Base-by-base conservation (phyloP, 1,140 invertebrate genomes). In the roundworm (Caenorhabditis elegans) region DNA sequence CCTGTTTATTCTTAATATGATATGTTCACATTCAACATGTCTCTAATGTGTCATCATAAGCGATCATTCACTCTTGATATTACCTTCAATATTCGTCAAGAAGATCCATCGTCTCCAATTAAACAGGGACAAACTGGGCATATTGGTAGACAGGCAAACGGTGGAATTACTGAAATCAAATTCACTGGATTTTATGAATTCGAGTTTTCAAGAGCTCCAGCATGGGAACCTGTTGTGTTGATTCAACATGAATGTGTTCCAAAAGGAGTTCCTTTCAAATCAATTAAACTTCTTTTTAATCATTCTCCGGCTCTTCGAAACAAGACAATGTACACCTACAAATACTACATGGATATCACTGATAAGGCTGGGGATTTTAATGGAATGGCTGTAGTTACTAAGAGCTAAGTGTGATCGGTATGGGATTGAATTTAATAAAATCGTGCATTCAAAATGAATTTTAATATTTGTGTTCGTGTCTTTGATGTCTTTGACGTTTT, bases 271-370 rank as follows among this genome's bases (percentile, higher is more conserved):
- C n/a, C 24, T 2, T 70, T 22, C 60, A 70, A 70, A 4, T 19
- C 3, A 6, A 13, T 70, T 24, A 1, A 10, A 10, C n/a, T 70
- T 4, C n/a, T 11, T 13, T 70, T 70, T 1, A 11, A 31, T 3
- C 34, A 24, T 2, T 36, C 19, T 19, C 34, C 60, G 34, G 60
- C 60, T 22, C 26, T 70, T 31, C 26, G 60, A 17, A 39, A 70
- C 34, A 70, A 70, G 60, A 70, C 60, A 3, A 22, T 24, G 11
- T 70, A 70, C n/a, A 43, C 28, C 11, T 70, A 70, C 34, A 36
- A 39, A n/a, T 70, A 70, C 60, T 70, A 22, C 34, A 19, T 70
- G 31, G 60, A 70, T 39, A 70, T 70, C 19, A 70, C 60, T 70
- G 34, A 70, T 43, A 70, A 70, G 13, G 39, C 5, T 8, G 39